Evolutionary conservation across 1,140 invertebrate genomes (phyloP).

Genomic region (Mamestra configurata): DNA sequence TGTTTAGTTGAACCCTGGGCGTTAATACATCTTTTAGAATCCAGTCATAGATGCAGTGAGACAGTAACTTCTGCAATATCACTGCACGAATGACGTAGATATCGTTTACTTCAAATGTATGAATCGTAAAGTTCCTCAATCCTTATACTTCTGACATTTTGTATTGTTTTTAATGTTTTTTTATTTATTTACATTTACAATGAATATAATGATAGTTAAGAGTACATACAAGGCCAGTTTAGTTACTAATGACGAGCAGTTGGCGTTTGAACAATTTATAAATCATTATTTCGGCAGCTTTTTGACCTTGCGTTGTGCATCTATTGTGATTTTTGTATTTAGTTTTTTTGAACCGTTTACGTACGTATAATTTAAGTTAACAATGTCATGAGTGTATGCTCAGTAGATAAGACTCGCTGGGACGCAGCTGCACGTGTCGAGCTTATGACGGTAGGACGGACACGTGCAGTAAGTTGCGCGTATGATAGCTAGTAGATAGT

Average conservation of each 20-base stretch:
- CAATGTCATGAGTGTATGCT: too few species aligned
- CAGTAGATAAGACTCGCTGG: not conserved
- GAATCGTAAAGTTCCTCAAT: not conserved
- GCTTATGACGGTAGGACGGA: not conserved
- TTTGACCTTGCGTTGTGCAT: constrained; percentile 32
- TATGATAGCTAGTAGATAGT: constrained; percentile 9
- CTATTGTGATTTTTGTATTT: constrained; percentile 37
- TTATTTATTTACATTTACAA: not conserved
- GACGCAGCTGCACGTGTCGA: not conserved
- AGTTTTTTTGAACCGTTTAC: not conserved
- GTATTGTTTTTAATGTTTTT: not conserved
- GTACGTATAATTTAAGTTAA: not conserved
- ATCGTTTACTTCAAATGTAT: not conserved
- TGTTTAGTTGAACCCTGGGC: too few species aligned
- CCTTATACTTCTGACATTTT: not conserved
- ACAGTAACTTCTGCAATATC: too few species aligned
- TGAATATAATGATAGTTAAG: not conserved
- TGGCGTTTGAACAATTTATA: not conserved
- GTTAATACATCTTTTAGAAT: too few species aligned
- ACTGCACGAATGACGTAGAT: not conserved
- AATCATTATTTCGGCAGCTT: constrained; percentile 9
- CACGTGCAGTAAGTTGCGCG: not conserved
- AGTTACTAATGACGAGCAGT: not conserved
- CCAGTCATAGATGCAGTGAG: too few species aligned
- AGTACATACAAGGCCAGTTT: constrained; percentile 30